Conservation (phyloP, 2,797 vertebrate species). For the Alfaro cultratus region DNA sequence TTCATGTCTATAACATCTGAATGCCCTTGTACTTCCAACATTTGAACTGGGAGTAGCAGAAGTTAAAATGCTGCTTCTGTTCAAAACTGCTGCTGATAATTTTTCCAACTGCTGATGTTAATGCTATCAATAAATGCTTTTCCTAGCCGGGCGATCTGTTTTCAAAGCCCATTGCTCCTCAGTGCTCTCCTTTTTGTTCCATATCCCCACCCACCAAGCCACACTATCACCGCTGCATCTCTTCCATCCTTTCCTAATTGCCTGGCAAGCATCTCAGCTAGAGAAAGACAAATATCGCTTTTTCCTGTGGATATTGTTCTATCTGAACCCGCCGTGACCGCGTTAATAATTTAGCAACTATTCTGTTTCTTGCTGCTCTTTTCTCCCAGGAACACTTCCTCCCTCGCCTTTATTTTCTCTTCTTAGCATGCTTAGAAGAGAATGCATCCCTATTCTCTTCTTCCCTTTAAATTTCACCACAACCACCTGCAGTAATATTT, state of each 20-base stretch:
- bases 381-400: slow-evolving; percentile 38
- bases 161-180: slow-evolving; percentile 65
- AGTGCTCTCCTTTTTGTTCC: slow-evolving; percentile 48
- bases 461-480: slow-evolving; percentile 14
- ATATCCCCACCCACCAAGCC: slow-evolving; percentile 5
- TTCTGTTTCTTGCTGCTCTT: slow-evolving; percentile 32
- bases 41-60: slow-evolving; percentile 10
- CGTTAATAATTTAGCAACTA: slow-evolving; percentile 71
- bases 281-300: slow-evolving; percentile 71
- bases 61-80: slow-evolving; percentile 13
- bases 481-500: slow-evolving; percentile 35
- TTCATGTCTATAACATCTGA: slow-evolving; percentile 9
- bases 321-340: slow-evolving; percentile 47
- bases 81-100: neutral
- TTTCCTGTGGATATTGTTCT: slow-evolving; percentile 71
- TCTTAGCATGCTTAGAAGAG: slow-evolving; percentile 3
- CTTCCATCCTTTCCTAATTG: slow-evolving; percentile 61
- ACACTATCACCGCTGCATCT: slow-evolving; percentile 12
- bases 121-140: slow-evolving; percentile 62
- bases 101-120: slow-evolving; percentile 26
- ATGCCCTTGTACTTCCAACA: slow-evolving; percentile 2
- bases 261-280: slow-evolving; percentile 70
- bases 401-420: slow-evolving; percentile 46
- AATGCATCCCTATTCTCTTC: neutral
- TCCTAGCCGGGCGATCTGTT: slow-evolving; percentile 21